phyloP scores from a whole-genome alignment of 2,888 invertebrate genomes.

The Spisula solida region DNA sequence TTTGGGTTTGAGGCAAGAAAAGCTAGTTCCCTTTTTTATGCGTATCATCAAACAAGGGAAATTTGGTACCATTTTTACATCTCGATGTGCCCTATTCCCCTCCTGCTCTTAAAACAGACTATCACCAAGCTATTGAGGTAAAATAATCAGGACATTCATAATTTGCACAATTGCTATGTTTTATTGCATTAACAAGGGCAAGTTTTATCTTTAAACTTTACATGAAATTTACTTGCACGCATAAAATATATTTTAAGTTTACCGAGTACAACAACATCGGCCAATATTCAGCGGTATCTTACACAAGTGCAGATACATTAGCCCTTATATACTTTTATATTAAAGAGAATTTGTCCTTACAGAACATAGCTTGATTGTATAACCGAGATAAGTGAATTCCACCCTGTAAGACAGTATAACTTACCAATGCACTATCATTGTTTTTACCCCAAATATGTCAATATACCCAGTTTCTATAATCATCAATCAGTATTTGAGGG shows the following conservation, averaged over 20 bases:
- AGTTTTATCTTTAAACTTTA: not conserved
- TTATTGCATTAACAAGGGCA: too few species aligned
- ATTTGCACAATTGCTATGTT: too few species aligned
- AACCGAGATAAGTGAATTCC: not conserved
- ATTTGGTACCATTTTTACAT: too few species aligned
- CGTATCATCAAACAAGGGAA: too few species aligned
- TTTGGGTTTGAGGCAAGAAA: too few species aligned
- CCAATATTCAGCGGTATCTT: too few species aligned
- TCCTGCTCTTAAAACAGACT: too few species aligned
- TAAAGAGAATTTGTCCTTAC: not conserved
- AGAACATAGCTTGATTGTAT: not conserved
- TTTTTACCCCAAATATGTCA: constrained; percentile 43
- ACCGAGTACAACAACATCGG: not conserved
- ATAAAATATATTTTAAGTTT: not conserved
- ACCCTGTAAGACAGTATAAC: not conserved
- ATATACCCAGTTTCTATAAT: not conserved
- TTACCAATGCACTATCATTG: constrained; percentile 33
- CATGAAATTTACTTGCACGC: not conserved
- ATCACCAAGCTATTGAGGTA: too few species aligned
- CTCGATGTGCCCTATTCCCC: too few species aligned
- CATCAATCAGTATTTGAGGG: constrained; percentile 32
- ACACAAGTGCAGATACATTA: too few species aligned
- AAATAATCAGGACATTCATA: too few species aligned
- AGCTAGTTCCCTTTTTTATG: too few species aligned
- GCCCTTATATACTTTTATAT: not conserved